phyloP scores from a whole-genome alignment of 2,888 invertebrate species.

The Cheilosia pagana region DNA sequence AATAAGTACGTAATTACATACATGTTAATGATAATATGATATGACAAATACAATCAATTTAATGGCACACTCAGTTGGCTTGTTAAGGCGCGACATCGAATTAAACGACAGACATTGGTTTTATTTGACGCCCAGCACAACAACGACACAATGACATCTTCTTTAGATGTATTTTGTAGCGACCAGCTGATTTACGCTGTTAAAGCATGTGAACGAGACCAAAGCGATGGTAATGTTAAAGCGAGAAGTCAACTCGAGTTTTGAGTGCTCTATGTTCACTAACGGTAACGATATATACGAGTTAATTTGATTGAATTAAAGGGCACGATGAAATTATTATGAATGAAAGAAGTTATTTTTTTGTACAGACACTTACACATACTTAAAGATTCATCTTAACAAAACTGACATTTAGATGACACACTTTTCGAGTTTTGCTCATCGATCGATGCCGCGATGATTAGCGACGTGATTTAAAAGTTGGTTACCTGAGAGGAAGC shows the following conservation, averaged over 20 bases:
- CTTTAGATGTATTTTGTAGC: constrained; percentile 7
- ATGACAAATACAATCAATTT: constrained; percentile 51
- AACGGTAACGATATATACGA: constrained; percentile 14
- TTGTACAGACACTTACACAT: background rate
- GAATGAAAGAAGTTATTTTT: constrained; percentile 38
- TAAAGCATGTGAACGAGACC: constrained; percentile 55
- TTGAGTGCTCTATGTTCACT: constrained; percentile 26
- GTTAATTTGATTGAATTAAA: constrained; percentile 67
- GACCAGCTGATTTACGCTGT: constrained; percentile 5
- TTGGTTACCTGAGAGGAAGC: constrained; percentile 43
- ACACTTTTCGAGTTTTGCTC: constrained; percentile 34
- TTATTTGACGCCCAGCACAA: constrained; percentile 51
- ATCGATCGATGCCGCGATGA: constrained; percentile 49
- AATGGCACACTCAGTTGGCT: constrained; percentile 69
- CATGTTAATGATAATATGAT: constrained; percentile 53
- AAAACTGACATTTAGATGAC: constrained; percentile 67
- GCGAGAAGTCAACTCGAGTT: no score
- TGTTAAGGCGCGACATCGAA: constrained; percentile 74
- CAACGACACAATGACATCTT: constrained; percentile 20
- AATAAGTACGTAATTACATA: constrained; percentile 67
- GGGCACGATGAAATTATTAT: constrained; percentile 49
- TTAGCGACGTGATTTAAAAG: constrained; percentile 57
- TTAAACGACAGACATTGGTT: constrained; percentile 66
- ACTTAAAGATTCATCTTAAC: background rate
- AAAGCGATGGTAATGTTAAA: no score